These are phyloP conservation scores for Leptestheria dahalacensis DNA, from an alignment of 1,140 invertebrate species.

Conservation along the genomic window DNA sequence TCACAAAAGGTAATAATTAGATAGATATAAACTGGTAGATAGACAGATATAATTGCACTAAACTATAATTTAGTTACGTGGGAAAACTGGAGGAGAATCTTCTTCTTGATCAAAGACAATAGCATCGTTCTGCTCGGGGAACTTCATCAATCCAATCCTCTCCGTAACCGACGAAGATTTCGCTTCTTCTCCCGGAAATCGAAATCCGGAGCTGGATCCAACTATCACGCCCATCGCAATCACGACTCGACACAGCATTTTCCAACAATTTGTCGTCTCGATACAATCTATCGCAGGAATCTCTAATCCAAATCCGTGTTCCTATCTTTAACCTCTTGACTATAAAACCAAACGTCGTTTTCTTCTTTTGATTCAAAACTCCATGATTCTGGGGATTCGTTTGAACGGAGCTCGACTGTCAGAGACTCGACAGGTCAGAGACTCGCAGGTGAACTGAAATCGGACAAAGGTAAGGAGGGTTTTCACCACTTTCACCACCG, in stretches of 20 bases:
- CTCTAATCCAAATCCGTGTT: too few relatives aligned
- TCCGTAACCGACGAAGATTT: neutral
- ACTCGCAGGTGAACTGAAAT: too few relatives aligned
- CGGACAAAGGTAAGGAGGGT: neutral
- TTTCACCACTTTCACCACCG: neutral
- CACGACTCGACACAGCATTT: neutral
- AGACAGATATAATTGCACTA: too few relatives aligned
- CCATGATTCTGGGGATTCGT: neutral
- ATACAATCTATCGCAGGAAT: too few relatives aligned
- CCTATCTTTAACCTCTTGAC: too few relatives aligned
- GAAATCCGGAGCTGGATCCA: neutral
- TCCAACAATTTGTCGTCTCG: too few relatives aligned
- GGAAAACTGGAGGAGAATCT: neutral
- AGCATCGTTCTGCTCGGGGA: neutral
- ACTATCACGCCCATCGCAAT: neutral
- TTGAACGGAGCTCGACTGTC: neutral
- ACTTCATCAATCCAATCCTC: neutral
- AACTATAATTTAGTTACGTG: neutral
- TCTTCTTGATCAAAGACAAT: neutral
- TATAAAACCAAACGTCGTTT: too few relatives aligned
- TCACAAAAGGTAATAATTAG: too few relatives aligned
- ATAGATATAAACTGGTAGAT: too few relatives aligned
- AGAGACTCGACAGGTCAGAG: neutral
- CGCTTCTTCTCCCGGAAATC: neutral
- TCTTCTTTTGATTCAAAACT: too few relatives aligned